Evolutionary conservation across 1,140 invertebrate species (phyloP), one percentile per base, ranked within the genome.

Genomic region (Drosophila micromelanica): DNA sequence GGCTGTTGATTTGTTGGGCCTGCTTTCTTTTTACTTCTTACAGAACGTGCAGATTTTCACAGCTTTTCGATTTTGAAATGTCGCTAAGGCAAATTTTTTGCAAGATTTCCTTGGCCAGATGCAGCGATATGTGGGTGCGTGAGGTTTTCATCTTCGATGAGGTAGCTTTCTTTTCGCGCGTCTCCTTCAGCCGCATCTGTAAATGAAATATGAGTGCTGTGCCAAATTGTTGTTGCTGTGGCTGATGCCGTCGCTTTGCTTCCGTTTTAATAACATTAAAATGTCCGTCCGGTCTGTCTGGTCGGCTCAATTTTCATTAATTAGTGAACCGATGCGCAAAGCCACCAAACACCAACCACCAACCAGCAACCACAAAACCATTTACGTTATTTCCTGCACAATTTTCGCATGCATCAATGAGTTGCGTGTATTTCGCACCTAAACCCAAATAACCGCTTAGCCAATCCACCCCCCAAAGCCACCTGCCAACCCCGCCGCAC

Each of bases 21-120:
- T 7, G 27, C 17, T 32, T 27, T 48, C n/a, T 52, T 20, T 13
- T 69, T 15, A 38, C 52, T 37, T 63, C 35, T 95, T 96, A 98
- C 54, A 98, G 94, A 63, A 97, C 97, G 90, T 98, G 96, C 52
- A 98, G 93, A 92, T 98, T 98, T 92, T 98, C 97, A 90, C 97
- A 98, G 54, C 96, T 97, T 90, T 97, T 97, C 13, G 97, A 97
- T 93, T 97, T 97, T 43, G 94, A 95, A 54, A 95, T 96, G 92
- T 97, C 96, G 78, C 96, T 96, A 71, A 97, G 94, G 90, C 97
- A 97, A 77, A 98, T 96, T 91, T 97, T 97, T 72, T 96, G 96
- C 12, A 98, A 93, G 52, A 98, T 94, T 76, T 96, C 96, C 61
- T 95, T 93, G 4, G 96, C 96, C 70, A 96, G 94, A 91, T 96